phyloP scores from a whole-genome alignment of 1,140 invertebrate species.

The Eriosoma lanigerum region DNA sequence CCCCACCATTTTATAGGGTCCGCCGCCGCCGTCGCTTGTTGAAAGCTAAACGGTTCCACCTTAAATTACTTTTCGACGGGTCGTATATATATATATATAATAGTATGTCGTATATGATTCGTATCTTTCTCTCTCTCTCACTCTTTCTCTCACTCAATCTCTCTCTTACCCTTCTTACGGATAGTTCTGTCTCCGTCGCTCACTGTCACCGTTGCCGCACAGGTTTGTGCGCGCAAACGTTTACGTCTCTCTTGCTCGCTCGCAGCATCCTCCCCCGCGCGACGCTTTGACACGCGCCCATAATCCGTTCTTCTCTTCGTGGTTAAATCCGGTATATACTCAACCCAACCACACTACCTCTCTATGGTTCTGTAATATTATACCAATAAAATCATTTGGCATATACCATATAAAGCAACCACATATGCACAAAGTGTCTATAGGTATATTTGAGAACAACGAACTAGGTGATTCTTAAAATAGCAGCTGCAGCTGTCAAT shows the following conservation, averaged over 20 bases:
- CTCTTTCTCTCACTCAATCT: not conserved
- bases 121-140: not conserved
- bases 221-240: not conserved
- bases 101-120: not conserved
- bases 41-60: slow-evolving; percentile 48
- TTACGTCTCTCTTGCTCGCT: not conserved
- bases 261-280: not conserved
- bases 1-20: slow-evolving; percentile 40
- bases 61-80: slow-evolving; percentile 48
- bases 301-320: no score
- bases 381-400: no score
- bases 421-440: no score
- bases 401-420: no score
- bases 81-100: not conserved
- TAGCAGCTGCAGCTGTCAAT: no score
- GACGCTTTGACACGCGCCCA: no score
- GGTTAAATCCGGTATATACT: no score
- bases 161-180: not conserved
- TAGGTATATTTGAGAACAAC: no score
- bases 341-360: no score
- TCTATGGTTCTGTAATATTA: no score
- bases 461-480: no score
- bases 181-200: not conserved
- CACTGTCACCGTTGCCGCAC: no score
- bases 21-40: slow-evolving; percentile 31